phyloP scores from a whole-genome alignment of 92 coral and sea anemone genomes.

The Montipora capitata region DNA sequence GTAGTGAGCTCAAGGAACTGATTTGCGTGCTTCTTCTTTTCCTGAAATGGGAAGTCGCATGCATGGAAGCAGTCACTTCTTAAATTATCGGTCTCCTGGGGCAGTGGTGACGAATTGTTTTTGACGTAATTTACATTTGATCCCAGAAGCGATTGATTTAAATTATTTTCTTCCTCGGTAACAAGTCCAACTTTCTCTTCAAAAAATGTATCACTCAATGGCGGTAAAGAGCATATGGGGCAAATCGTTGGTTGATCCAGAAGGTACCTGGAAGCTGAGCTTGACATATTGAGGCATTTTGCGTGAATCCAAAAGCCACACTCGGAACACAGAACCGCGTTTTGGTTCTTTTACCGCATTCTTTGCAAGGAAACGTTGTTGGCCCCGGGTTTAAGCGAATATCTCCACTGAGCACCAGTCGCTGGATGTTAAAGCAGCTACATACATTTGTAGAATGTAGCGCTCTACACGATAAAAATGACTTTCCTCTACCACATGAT shows the following conservation, averaged over 20 bases:
- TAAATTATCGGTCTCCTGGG: not conserved
- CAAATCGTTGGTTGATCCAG: constrained; percentile 13
- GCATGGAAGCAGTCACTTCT: not conserved
- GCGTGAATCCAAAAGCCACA: constrained; percentile 21
- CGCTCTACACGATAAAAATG: not conserved
- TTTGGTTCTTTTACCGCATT: constrained; percentile 6
- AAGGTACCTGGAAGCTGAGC: not conserved
- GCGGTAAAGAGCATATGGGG: constrained; percentile 24
- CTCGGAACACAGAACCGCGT: constrained; percentile 18
- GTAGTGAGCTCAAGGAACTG: constrained; percentile 1
- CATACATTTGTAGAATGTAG: not conserved
- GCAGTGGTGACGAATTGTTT: not conserved
- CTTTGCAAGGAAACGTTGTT: constrained; percentile 3
- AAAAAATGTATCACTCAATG: constrained; percentile 14
- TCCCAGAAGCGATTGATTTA: not conserved
- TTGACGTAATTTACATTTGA: not conserved
- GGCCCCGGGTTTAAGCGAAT: not conserved
- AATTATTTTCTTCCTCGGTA: constrained; percentile 14
- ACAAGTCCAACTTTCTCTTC: not conserved
- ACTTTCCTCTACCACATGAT: not conserved
- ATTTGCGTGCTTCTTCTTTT: not conserved
- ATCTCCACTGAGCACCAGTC: constrained; percentile 1
- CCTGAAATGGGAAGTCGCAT: not conserved
- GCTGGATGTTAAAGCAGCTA: constrained; percentile 21
- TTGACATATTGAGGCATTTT: not conserved